These are phyloP conservation scores for Holacanthella duospinosa DNA, from an alignment of 2,888 invertebrate genomes.

Conservation along the genomic window DNA sequence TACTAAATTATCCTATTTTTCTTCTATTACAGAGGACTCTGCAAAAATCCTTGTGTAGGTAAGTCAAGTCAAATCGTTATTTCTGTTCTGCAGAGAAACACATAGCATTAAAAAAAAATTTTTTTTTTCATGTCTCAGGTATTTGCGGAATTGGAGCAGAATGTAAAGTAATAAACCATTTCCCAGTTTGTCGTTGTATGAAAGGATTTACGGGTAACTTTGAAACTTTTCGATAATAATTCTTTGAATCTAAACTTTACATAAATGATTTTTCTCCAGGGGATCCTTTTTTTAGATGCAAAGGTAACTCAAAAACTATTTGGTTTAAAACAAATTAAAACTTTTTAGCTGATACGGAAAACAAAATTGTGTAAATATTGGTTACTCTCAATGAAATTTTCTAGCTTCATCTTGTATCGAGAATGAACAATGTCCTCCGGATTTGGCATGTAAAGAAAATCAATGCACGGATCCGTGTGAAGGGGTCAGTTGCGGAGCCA, in stretches of 20 bases:
- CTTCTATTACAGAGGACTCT: slow-evolving; percentile 22
- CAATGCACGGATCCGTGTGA: slow-evolving; percentile 35
- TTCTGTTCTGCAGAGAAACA: no score
- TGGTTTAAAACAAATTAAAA: no score
- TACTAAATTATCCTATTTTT: no score
- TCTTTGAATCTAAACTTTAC: neutral
- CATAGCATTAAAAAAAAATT: neutral
- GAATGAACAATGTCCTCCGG: slow-evolving; percentile 36
- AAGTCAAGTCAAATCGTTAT: no score
- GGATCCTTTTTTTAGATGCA: slow-evolving; percentile 37
- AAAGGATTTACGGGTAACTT: slow-evolving; percentile 32
- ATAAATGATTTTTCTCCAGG: slow-evolving; percentile 5
- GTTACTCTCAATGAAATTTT: no score
- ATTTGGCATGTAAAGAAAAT: slow-evolving; percentile 33
- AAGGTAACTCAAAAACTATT: no score
- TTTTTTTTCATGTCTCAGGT: slow-evolving; percentile 13
- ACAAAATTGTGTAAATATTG: no score
- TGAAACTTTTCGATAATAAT: neutral
- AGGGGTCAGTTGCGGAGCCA: slow-evolving; percentile 34
- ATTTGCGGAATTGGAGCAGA: slow-evolving; percentile 32
- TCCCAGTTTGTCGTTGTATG: slow-evolving; percentile 35
- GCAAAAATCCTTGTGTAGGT: slow-evolving; percentile 34
- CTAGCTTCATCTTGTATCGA: slow-evolving; percentile 36
- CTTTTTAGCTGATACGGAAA: no score
- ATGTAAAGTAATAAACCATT: slow-evolving; percentile 36